Conservation (phyloP, 53 echinoderm and acorn worm genomes). For the Apostichopus leukothele region DNA sequence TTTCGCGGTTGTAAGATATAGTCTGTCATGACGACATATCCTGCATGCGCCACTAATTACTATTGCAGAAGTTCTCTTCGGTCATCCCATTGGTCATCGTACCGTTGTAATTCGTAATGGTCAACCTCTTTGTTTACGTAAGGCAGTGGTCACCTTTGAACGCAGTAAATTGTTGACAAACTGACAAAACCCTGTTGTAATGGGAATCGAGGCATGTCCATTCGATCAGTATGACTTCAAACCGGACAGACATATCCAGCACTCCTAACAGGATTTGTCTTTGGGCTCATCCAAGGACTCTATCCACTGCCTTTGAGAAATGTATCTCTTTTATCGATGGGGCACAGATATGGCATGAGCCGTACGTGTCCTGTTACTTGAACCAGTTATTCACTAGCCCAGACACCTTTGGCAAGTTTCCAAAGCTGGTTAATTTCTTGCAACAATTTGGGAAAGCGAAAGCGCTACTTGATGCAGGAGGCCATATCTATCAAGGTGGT, state of each 20-base stretch:
- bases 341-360: conserved; percentile 29
- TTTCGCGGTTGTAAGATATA: too few species aligned
- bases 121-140: background rate
- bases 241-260: background rate
- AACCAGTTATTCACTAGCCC: conserved; percentile 4
- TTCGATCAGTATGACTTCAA: background rate
- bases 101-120: too few species aligned
- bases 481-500: conserved; percentile 17
- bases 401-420: conserved; percentile 4
- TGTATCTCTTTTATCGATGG: conserved; percentile 27
- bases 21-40: too few species aligned
- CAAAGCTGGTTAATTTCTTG: conserved; percentile 9
- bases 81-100: too few species aligned
- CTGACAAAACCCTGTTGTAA: background rate
- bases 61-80: too few species aligned
- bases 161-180: background rate
- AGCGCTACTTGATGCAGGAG: conserved; percentile 20
- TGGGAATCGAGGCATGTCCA: too few species aligned
- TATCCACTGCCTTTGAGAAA: conserved; percentile 23
- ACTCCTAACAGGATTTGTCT: conserved; percentile 6
- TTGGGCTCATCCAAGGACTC: conserved; percentile 4
- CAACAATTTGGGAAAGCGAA: conserved; percentile 22
- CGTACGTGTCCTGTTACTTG: conserved; percentile 14
- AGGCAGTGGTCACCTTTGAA: background rate
- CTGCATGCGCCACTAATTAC: too few species aligned